phyloP scores from a whole-genome alignment of 2,888 invertebrate genomes.

The Lycophotia porphyrea region DNA sequence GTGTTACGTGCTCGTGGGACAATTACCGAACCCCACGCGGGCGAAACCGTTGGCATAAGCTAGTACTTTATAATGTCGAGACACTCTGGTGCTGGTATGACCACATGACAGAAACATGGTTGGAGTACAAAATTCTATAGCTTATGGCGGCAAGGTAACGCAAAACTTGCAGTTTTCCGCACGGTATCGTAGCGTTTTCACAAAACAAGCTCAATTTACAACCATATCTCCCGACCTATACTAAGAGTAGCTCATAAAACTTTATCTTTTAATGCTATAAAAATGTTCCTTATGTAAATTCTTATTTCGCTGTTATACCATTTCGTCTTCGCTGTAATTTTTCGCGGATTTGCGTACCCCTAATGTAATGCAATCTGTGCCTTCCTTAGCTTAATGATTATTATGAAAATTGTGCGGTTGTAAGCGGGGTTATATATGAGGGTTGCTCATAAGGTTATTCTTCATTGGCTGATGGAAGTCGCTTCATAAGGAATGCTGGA shows the following conservation, averaged over 20 bases:
- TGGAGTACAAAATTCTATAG: neutral
- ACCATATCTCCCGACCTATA: slow-evolving; percentile 61
- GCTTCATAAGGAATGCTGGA: neutral
- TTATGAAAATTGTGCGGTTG: slow-evolving; percentile 22
- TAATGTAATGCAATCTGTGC: slow-evolving; percentile 48
- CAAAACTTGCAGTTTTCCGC: neutral
- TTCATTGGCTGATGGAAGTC: neutral
- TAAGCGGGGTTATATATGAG: slow-evolving; percentile 17
- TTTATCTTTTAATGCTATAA: slow-evolving; percentile 77
- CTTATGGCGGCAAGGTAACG: neutral
- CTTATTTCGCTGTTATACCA: slow-evolving; percentile 65
- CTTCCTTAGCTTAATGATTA: slow-evolving; percentile 49
- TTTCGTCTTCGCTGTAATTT: slow-evolving; percentile 46
- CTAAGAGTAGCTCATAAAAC: slow-evolving; percentile 72
- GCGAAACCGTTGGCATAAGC: too few relatives aligned
- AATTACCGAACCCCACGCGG: too few relatives aligned
- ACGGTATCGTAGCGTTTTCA: neutral
- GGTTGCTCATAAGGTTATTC: slow-evolving; percentile 3
- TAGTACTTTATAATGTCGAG: too few relatives aligned
- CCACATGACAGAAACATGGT: neutral
- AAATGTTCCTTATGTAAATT: slow-evolving; percentile 73
- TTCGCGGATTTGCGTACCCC: slow-evolving; percentile 41
- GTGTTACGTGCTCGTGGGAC: too few relatives aligned
- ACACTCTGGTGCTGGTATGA: neutral
- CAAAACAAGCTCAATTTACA: slow-evolving; percentile 50